Conservation (phyloP, 2,113 vertebrate species). For the Sarotherodon lohbergeri region DNA sequence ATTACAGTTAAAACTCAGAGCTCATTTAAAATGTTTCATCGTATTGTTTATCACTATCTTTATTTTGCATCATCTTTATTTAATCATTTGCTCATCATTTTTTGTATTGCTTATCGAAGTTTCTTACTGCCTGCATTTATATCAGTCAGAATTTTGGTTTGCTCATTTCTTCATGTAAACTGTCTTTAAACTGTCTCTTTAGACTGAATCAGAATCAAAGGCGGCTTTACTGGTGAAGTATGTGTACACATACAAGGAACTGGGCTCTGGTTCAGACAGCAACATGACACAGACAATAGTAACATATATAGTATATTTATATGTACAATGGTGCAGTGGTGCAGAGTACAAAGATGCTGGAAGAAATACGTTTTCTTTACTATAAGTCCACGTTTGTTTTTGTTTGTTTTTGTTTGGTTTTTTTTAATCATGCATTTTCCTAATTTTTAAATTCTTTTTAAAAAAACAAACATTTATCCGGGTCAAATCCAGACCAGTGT, state of each 20-base stretch:
- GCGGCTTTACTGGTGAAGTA: background rate
- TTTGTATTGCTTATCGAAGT: rapidly evolving
- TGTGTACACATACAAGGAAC: background rate
- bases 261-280: background rate
- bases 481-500: background rate
- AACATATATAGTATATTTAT: background rate
- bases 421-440: background rate
- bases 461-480: rapidly evolving
- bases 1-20: background rate
- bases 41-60: background rate
- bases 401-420: background rate
- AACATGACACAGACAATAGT: background rate
- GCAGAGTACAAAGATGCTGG: background rate
- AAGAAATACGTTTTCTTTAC: background rate
- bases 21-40: background rate
- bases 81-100: rapidly evolving
- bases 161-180: background rate
- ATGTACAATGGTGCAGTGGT: background rate
- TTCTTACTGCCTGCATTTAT: background rate
- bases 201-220: background rate
- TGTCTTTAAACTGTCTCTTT: background rate
- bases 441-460: background rate
- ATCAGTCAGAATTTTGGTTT: background rate
- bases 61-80: background rate
- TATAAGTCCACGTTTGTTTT: background rate